A percentile compares a stretch with the other conserved stretches of the same genome.
Evolutionary conservation across 37 sponge, comb jelly and placozoan genomes (phyloP).

Genomic region (Axinella damicornis): DNA sequence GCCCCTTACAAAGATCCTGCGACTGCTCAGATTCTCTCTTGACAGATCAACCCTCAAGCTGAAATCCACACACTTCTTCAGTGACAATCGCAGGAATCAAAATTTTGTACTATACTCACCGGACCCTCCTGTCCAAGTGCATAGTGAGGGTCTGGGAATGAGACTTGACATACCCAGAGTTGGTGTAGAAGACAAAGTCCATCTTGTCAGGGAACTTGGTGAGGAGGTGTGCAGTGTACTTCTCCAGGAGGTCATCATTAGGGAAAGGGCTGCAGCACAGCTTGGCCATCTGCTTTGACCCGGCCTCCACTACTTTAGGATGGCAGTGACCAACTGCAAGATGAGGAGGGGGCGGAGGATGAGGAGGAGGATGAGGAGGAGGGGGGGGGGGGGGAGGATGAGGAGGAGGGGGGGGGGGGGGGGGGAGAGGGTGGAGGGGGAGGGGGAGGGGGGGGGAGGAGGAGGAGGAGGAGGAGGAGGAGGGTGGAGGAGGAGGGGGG

Average conservation of each 20-base stretch:
- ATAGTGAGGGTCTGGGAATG: no score
- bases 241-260: conserved; percentile 30
- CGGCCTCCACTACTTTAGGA: conserved; percentile 74
- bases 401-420: neutral
- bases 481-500: neutral
- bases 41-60: no score
- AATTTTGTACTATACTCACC: no score
- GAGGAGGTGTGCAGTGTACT: conserved; percentile 66
- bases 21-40: no score
- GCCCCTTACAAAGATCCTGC: no score
- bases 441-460: neutral
- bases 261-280: conserved; percentile 43
- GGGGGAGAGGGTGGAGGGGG: neutral
- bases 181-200: conserved; percentile 68
- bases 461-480: neutral
- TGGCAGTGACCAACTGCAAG: conserved; percentile 90
- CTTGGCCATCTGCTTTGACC: conserved; percentile 61
- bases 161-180: conserved; percentile 79
- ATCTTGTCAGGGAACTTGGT: conserved; percentile 68
- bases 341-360: neutral
- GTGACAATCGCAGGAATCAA: no score
- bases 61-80: no score
- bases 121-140: no score
- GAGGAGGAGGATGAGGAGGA: neutral
- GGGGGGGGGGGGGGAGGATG: neutral